Conservation (phyloP, 2,888 invertebrate genomes). For the Laspeyria flexula region DNA sequence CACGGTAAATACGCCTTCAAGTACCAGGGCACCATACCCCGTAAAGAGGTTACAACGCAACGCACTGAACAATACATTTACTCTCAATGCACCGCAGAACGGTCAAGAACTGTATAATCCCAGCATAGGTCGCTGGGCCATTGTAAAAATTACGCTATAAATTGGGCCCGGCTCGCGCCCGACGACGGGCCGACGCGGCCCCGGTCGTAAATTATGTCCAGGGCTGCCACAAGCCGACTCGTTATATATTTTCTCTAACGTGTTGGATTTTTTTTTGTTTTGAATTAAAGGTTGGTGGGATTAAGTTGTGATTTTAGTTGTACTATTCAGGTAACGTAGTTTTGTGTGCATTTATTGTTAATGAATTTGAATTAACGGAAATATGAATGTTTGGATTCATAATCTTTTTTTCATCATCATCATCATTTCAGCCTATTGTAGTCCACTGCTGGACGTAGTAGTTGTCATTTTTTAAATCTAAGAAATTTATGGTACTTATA, state of each 20-base stretch:
- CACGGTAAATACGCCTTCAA: background rate
- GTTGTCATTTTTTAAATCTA: too few relatives aligned
- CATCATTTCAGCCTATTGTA: too few relatives aligned
- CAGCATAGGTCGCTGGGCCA: slow-evolving; percentile 60
- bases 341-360: too few relatives aligned
- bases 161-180: slow-evolving; percentile 58
- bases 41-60: slow-evolving; percentile 3
- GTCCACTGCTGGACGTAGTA: too few relatives aligned
- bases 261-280: slow-evolving; percentile 3
- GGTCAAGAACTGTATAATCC: slow-evolving; percentile 55
- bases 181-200: slow-evolving; percentile 57
- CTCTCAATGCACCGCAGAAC: slow-evolving; percentile 17
- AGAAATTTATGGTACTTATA: too few relatives aligned
- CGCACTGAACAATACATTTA: slow-evolving; percentile 11
- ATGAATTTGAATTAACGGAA: too few relatives aligned
- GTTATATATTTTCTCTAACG: background rate
- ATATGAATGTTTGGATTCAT: too few relatives aligned
- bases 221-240: slow-evolving; percentile 36
- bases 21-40: slow-evolving; percentile 11
- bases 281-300: too few relatives aligned
- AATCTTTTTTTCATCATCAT: too few relatives aligned
- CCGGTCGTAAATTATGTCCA: slow-evolving; percentile 55
- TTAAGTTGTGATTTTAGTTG: too few relatives aligned
- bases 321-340: too few relatives aligned
- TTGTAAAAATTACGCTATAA: slow-evolving; percentile 81